Conservation (phyloP, 2,888 invertebrate species). For the Xanthorhoe spadicearia region DNA sequence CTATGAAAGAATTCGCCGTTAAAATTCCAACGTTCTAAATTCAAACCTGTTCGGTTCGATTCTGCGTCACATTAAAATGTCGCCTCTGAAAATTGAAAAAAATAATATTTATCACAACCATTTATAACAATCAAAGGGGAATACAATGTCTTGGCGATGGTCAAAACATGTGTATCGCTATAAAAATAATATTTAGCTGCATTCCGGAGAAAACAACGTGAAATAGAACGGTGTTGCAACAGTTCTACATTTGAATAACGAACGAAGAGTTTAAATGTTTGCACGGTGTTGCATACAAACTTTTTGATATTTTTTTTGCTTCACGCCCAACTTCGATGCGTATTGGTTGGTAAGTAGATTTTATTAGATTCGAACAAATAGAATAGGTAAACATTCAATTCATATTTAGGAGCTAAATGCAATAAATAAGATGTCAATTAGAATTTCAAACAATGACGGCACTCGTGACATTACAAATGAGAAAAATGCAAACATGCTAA, state of each 20-base stretch:
- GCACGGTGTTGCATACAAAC: neutral
- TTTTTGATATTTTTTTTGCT: neutral
- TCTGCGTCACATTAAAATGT: conserved; percentile 41
- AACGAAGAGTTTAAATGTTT: conserved; percentile 13
- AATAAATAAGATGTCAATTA: too few relatives aligned
- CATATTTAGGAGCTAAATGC: too few relatives aligned
- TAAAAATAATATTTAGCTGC: conserved; percentile 46
- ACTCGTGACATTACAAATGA: conserved; percentile 22
- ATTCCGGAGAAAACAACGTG: conserved; percentile 37
- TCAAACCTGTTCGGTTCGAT: conserved; percentile 42
- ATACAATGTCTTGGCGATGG: conserved; percentile 52
- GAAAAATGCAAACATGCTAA: conserved; percentile 41
- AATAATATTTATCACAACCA: conserved; percentile 49
- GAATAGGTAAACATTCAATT: too few relatives aligned
- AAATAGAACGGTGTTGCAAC: conserved; percentile 40
- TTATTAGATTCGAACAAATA: too few relatives aligned
- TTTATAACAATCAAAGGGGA: conserved; percentile 54
- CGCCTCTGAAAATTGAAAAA: conserved; percentile 33
- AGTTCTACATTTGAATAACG: conserved; percentile 31
- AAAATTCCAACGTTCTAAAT: conserved; percentile 36
- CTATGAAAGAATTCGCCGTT: conserved; percentile 19
- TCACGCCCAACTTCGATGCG: too few relatives aligned
- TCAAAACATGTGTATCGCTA: conserved; percentile 44
- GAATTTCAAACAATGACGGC: neutral
- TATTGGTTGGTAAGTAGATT: too few relatives aligned